Base-by-base conservation (phyloP, 2,113 vertebrate genomes). In the Nyctibius bracteatus region DNA sequence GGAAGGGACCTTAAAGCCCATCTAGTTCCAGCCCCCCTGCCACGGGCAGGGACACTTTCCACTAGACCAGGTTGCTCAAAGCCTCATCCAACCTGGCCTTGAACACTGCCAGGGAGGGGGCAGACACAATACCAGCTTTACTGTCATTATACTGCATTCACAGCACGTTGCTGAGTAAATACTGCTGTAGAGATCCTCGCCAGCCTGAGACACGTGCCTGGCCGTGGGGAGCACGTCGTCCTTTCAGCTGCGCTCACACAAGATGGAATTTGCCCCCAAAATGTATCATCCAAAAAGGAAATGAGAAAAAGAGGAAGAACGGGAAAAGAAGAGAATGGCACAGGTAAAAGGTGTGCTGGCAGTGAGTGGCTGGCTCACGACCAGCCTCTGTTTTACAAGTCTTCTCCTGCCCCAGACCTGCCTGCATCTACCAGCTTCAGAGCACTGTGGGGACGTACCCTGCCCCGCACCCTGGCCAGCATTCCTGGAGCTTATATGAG, bases 201-300 rank as follows among this genome's bases (percentile, higher is more conserved):
- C 14, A 33, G 15, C 8, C 41, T 7, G 5, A 61, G 43, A 23
- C 3, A 21, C 0, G 0, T 86, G 49, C 17, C 8, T 30, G 63
- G 49, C 28, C 4, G 1, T 2, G 1, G 31, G 24, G 6, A 78
- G 8, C 9, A 65, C 0, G 0, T 15, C 2, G 5, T 17, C 27
- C 11, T 12, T 16, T 10, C 22, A 63, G 25, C 16, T 58, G 24
- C 19, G 28, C 21, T 37, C 12, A 3, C 16, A n/a, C 2, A 4
- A 43, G 35, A 24, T 0, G 0, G 23, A 71, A 55, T 37, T 70
- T 67, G 10, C 10, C 19, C 25, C n/a, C 6, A 33, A 6, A 90
- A 47, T 4, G 14, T 25, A 28, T 30, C 31, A 68, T 30, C 22
- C 17, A 2, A 43, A 78, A 86, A 58, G 3, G 6, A 84, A 81